A percentile compares a stretch with the other conserved stretches of the same genome.
phyloP scores from a whole-genome alignment of 2,113 vertebrate genomes.

The Apistogramma diplotaenia region DNA sequence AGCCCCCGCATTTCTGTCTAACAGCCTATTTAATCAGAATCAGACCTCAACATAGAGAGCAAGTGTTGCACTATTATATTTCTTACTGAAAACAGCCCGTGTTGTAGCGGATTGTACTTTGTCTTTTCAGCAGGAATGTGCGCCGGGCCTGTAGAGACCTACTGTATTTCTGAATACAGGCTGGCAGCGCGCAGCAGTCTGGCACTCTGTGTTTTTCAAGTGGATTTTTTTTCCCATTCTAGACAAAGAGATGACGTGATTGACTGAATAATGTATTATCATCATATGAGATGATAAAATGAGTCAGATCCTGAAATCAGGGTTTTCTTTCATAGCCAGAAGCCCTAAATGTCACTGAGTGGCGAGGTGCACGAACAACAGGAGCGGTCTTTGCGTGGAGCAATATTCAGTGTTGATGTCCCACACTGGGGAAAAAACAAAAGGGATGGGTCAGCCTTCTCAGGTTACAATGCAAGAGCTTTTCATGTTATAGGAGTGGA shows the following conservation, averaged over 20 bases:
- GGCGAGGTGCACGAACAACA: conserved; percentile 28
- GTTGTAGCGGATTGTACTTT: conserved; percentile 25
- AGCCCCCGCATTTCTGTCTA: conserved; percentile 35
- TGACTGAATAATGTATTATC: conserved; percentile 18
- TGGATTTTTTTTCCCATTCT: not conserved
- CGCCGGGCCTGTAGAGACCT: conserved; percentile 18
- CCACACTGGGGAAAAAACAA: conserved; percentile 48
- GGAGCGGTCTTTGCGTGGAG: conserved; percentile 23
- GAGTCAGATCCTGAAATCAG: conserved; percentile 8
- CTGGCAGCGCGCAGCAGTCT: conserved; percentile 16
- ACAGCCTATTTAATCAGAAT: conserved; percentile 30
- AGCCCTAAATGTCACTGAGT: conserved; percentile 32
- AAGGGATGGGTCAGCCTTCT: conserved; percentile 71
- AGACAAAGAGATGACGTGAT: conserved; percentile 59
- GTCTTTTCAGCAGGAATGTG: conserved; percentile 16
- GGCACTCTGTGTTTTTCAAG: conserved; percentile 45
- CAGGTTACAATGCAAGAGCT: conserved; percentile 57
- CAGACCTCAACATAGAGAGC: conserved; percentile 16
- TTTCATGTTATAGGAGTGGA: not conserved
- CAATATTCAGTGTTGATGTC: conserved; percentile 51
- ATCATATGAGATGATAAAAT: not conserved
- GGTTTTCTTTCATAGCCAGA: conserved; percentile 1
- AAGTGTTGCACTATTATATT: conserved; percentile 5
- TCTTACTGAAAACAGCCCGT: not conserved
- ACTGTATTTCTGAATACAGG: not conserved